Percentiles rank a stretch among this genome's conserved stretches.
Evolutionary conservation across 30 jellyfish, hydroid and myxozoan genomes (phyloP).

Genomic region (Cassiopea andromeda): DNA sequence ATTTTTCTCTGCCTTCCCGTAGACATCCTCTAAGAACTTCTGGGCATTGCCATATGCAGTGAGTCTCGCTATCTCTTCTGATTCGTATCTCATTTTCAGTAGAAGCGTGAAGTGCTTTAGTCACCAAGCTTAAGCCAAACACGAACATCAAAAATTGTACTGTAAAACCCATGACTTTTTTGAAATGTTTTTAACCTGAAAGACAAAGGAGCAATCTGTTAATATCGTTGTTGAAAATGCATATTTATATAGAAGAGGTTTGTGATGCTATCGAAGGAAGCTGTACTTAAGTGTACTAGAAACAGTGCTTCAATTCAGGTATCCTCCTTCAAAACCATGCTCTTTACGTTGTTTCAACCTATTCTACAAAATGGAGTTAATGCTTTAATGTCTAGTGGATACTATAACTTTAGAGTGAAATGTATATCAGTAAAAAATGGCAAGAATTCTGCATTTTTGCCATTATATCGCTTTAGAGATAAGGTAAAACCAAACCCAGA

Average conservation of each 20-base stretch:
- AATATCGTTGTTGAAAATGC: neutral
- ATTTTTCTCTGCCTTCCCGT: neutral
- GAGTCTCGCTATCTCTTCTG: neutral
- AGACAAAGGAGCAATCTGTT: neutral
- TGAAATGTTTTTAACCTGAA: neutral
- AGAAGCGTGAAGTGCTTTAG: neutral
- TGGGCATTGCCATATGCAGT: slow-evolving; percentile 5
- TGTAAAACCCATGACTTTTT: neutral
- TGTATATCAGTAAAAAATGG: too few relatives aligned
- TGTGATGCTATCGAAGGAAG: too few relatives aligned
- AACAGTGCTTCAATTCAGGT: too few relatives aligned
- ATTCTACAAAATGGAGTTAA: too few relatives aligned
- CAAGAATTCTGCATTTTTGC: too few relatives aligned
- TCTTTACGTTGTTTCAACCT: too few relatives aligned
- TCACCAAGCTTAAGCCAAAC: neutral
- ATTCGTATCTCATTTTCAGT: neutral
- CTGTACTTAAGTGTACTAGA: too few relatives aligned
- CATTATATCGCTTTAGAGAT: too few relatives aligned
- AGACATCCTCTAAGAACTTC: neutral
- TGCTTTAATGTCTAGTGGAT: too few relatives aligned
- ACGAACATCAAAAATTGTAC: neutral
- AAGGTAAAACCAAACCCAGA: too few relatives aligned
- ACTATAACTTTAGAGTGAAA: too few relatives aligned
- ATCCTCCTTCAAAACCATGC: too few relatives aligned
- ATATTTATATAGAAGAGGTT: neutral